Evolutionary conservation across 2,113 vertebrate species (phyloP).

Genomic region (Sisor rabdophorus): DNA sequence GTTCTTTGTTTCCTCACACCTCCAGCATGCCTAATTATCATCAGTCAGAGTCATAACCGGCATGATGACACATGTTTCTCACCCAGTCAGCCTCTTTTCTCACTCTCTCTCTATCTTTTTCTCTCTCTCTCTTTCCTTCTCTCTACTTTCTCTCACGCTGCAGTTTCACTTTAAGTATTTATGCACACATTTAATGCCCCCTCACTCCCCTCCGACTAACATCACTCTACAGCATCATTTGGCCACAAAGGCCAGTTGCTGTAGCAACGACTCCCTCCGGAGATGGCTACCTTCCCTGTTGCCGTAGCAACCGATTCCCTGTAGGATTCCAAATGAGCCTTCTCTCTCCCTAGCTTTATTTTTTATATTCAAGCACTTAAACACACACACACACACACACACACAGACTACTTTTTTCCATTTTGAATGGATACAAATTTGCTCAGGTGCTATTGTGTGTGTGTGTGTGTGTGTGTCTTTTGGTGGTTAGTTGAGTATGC

Average conservation of each 20-base stretch:
- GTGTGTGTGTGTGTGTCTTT: neutral
- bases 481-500: slow-evolving; percentile 42
- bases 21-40: slow-evolving; percentile 41
- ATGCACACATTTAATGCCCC: slow-evolving; percentile 48
- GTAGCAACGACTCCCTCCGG: slow-evolving; percentile 75
- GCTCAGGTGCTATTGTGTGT: slow-evolving; percentile 40
- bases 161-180: slow-evolving; percentile 45
- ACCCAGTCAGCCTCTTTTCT: slow-evolving; percentile 1
- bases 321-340: slow-evolving; percentile 70
- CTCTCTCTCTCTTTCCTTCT: slow-evolving; percentile 19
- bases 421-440: slow-evolving; percentile 49
- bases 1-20: slow-evolving; percentile 37
- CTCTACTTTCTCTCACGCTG: neutral
- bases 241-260: slow-evolving; percentile 71
- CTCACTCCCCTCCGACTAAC: slow-evolving; percentile 40
- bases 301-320: slow-evolving; percentile 75
- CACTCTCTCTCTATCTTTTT: slow-evolving; percentile 19
- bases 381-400: neutral
- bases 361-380: slow-evolving; percentile 37
- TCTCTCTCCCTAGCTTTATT: slow-evolving; percentile 38
- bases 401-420: neutral
- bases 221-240: slow-evolving; percentile 67
- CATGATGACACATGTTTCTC: slow-evolving; percentile 42
- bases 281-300: slow-evolving; percentile 75
- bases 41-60: slow-evolving; percentile 18